A percentile compares a stretch with the other conserved stretches of the same genome.
Conservation (phyloP, 1,140 invertebrate genomes). For the Helicorthomorpha holstii region DNA sequence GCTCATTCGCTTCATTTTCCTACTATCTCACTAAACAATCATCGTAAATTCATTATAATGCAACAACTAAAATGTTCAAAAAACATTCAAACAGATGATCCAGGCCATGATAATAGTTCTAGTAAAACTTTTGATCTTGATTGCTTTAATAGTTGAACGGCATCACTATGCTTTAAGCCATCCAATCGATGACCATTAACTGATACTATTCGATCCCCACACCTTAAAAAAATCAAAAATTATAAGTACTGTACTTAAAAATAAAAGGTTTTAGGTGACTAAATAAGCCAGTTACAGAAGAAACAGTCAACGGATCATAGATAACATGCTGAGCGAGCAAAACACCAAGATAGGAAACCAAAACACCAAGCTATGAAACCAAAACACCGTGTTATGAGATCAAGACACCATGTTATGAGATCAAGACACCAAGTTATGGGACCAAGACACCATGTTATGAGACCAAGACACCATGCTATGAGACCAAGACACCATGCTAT, state of each 20-base stretch:
- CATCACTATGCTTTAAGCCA: conserved; percentile 27
- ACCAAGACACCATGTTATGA: no score
- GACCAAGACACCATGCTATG: no score
- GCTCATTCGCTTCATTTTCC: no score
- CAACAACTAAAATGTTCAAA: background rate
- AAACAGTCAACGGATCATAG: no score
- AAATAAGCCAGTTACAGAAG: conserved; percentile 1
- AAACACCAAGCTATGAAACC: background rate
- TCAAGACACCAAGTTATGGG: no score
- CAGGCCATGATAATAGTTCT: conserved; percentile 27
- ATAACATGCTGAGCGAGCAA: background rate
- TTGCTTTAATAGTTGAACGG: conserved; percentile 30
- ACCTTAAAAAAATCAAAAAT: conserved; percentile 23
- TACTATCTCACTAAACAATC: no score
- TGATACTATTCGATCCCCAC: conserved; percentile 32
- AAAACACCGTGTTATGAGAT: no score
- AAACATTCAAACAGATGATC: conserved; percentile 19
- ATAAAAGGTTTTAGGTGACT: background rate
- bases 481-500: no score
- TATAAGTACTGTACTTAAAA: background rate
- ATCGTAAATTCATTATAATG: no score
- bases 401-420: no score
- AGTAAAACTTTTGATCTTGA: conserved; percentile 29
- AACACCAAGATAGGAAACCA: background rate
- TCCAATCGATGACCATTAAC: conserved; percentile 32